Evolutionary conservation across 2,113 vertebrate species (phyloP).

Genomic region (Uropsilus gracilis): DNA sequence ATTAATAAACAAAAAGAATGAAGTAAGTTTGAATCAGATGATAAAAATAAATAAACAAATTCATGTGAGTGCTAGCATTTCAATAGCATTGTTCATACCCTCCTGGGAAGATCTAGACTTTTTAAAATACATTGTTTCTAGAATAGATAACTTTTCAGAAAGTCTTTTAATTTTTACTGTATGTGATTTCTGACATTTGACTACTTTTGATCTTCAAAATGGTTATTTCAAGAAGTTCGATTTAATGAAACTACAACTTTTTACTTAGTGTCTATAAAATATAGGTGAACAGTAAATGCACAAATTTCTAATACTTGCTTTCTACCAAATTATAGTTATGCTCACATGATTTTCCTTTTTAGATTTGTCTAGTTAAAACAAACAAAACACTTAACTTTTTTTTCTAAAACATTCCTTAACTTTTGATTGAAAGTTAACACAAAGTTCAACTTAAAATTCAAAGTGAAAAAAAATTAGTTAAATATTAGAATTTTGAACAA

Average conservation of each 20-base stretch:
- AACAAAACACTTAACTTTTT: not conserved
- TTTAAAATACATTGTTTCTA: not conserved
- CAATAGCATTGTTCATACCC: not conserved
- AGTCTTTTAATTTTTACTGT: not conserved
- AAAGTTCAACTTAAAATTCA: not conserved
- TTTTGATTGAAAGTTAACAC: slow-evolving; percentile 18
- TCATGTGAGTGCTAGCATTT: not conserved
- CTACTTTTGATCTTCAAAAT: not conserved
- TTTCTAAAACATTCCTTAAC: not conserved
- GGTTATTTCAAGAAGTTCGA: not conserved
- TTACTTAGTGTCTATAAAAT: not conserved
- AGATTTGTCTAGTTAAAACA: not conserved
- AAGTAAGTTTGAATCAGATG: slow-evolving; percentile 38
- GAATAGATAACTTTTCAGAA: not conserved
- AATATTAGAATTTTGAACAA: not conserved
- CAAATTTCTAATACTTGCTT: not conserved
- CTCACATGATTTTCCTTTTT: not conserved
- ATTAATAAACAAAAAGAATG: slow-evolving; percentile 40
- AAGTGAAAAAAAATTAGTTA: not conserved
- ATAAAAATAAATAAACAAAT: slow-evolving; percentile 23
- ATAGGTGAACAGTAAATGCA: not conserved
- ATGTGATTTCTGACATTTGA: not conserved
- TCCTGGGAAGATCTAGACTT: not conserved
- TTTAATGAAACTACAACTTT: not conserved
- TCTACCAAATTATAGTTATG: not conserved